Evolutionary conservation across 2,888 invertebrate genomes (phyloP).

Genomic region (Nephrotoma guestfalica): DNA sequence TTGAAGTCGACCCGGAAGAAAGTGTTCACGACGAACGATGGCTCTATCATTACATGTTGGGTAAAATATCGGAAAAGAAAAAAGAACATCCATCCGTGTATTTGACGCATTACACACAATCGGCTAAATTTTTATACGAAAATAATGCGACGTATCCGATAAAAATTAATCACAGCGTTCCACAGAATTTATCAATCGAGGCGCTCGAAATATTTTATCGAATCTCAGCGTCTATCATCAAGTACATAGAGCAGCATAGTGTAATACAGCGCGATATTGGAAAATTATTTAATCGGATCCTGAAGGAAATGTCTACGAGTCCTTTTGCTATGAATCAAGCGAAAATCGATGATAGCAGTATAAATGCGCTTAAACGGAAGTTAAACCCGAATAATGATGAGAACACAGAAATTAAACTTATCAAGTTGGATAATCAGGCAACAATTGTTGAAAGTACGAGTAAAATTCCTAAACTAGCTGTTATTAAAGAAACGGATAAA

Average conservation of each 20-base stretch:
- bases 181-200: conserved; percentile 73
- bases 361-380: conserved; percentile 20
- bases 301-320: conserved; percentile 32
- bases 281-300: conserved; percentile 37
- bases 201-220: conserved; percentile 75
- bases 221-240: conserved; percentile 78
- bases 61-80: conserved; percentile 83
- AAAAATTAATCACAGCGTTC: conserved; percentile 72
- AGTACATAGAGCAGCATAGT: conserved; percentile 67
- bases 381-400: conserved; percentile 17
- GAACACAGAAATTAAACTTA: conserved; percentile 16
- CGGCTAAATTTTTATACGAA: conserved; percentile 60
- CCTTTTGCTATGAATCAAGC: conserved; percentile 36
- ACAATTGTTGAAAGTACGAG: conserved; percentile 6
- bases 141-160: conserved; percentile 71
- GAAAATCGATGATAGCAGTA: conserved; percentile 26
- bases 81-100: conserved; percentile 57
- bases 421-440: conserved; percentile 12
- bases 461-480: neutral
- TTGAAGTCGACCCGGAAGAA: conserved; percentile 9
- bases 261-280: conserved; percentile 43
- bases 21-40: conserved; percentile 69
- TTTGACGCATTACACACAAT: conserved; percentile 67
- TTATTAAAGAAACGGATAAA: neutral
- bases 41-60: conserved; percentile 91